phyloP scores from a whole-genome alignment of 1,140 invertebrate genomes.

The Carposina sasakii region DNA sequence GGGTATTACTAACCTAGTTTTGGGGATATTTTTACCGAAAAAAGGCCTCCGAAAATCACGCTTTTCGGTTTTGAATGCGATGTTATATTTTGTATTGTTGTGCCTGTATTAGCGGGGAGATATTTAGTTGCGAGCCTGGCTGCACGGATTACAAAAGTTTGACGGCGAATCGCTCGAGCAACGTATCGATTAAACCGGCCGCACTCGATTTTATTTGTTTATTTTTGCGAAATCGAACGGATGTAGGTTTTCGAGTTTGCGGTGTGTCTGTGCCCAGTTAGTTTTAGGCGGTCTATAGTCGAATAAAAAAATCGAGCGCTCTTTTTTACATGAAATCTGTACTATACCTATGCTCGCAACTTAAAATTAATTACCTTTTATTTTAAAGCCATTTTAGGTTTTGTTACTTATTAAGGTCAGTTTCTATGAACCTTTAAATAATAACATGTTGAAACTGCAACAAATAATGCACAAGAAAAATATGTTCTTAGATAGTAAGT shows the following conservation, averaged over 20 bases:
- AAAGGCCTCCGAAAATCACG: conserved; percentile 56
- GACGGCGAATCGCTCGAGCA: conserved; percentile 36
- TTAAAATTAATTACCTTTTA: too few species aligned
- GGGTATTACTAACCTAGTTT: conserved; percentile 69
- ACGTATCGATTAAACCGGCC: conserved; percentile 52
- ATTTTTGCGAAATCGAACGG: conserved; percentile 55
- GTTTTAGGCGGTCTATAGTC: conserved; percentile 44
- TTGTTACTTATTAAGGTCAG: too few species aligned
- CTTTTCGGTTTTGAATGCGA: conserved; percentile 57
- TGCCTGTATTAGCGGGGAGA: conserved; percentile 41
- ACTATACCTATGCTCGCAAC: too few species aligned
- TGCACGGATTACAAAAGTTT: conserved; percentile 53
- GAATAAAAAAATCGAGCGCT: conserved; percentile 36
- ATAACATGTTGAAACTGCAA: too few species aligned
- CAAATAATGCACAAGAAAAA: too few species aligned
- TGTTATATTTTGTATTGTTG: conserved; percentile 63
- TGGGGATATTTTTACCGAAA: conserved; percentile 56
- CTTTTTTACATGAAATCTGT: too few species aligned
- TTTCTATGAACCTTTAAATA: too few species aligned
- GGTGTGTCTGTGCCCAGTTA: conserved; percentile 53
- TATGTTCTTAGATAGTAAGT: too few species aligned
- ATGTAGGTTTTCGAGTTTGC: conserved; percentile 67
- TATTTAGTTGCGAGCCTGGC: conserved; percentile 11
- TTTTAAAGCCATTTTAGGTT: too few species aligned
- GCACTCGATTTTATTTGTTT: conserved; percentile 48